phyloP scores from a whole-genome alignment of 2,888 invertebrate genomes.

The Caenorhabditis sp. region DNA sequence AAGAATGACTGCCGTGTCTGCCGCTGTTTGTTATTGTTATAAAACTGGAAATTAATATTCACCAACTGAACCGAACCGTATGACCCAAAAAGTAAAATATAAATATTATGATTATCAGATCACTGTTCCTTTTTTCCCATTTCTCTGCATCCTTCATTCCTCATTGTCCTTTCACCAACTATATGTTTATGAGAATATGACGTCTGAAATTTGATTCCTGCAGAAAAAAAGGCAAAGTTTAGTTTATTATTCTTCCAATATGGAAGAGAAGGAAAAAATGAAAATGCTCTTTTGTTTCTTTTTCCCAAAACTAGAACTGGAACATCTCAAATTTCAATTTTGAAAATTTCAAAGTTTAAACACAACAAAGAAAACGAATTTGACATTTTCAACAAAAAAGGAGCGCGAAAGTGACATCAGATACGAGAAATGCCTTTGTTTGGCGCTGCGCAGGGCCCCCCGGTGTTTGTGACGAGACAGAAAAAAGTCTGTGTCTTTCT shows the following conservation, averaged over 20 bases:
- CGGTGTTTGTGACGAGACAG: conserved; percentile 59
- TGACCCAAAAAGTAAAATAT: too few species aligned
- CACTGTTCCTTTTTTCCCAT: neutral
- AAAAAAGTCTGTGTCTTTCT: conserved; percentile 53
- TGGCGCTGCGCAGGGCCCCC: conserved; percentile 12
- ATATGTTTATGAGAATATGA: neutral
- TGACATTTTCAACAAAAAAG: conserved; percentile 31
- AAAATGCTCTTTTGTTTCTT: too few species aligned
- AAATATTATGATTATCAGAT: neutral
- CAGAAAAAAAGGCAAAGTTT: conserved; percentile 32
- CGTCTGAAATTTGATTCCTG: neutral
- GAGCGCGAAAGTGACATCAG: conserved; percentile 52
- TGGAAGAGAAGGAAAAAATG: neutral
- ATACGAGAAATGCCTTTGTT: conserved; percentile 48
- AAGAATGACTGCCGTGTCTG: too few species aligned
- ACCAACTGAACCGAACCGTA: too few species aligned
- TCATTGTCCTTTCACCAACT: neutral
- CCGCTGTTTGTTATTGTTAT: too few species aligned
- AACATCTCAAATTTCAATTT: conserved; percentile 46
- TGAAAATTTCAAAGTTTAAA: conserved; percentile 33
- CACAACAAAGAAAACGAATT: neutral
- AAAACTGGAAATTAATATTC: too few species aligned
- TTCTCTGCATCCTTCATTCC: neutral
- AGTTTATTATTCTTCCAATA: conserved; percentile 7
- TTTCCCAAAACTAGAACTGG: conserved; percentile 1